Evolutionary conservation across 2,113 vertebrate genomes (phyloP), one percentile per base, ranked within the genome.

Genomic region (Tachuris rubrigastra): DNA sequence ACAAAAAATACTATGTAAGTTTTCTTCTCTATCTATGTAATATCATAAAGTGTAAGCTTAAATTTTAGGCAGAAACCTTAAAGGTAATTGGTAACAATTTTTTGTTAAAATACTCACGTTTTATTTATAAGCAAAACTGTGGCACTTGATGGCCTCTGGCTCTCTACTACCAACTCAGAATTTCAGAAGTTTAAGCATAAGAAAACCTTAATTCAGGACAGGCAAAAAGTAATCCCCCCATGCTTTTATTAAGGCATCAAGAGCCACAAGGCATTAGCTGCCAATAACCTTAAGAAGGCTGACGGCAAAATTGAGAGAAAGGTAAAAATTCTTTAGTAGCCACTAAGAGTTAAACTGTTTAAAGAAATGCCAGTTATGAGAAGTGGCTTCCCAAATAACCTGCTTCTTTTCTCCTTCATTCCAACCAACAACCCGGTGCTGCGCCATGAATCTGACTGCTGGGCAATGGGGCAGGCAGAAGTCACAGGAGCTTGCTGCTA

Each of bases 341-440:
- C 69, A 69, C 9, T 53, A 58, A 37, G 39, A 42, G 33, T 80
- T 89, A 78, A 80, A 47, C 4, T 24, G 28, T 16, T 72, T 31
- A 15, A 68, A 42, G 14, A 42, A 7, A 56, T 30, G 8, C 20
- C 58, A 71, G 83, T 78, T 30, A 55, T 41, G 27, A 55, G 46
- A 85, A 85, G 37, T 0, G 4, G 58, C 10, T 6, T 46, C 46
- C 63, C 65, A 81, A 53, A 37, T 13, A 85, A 44, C 4, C 55
- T 12, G 3, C 31, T 16, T 24, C 37, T 56, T 42, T 71, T 41
- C 28, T 46, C 46, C 50, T 50, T 55, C 13, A 27, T 39, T 23
- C 12, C 0, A 0, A 24, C 0, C 2, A 59, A 23, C 12, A 33
- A 9, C 4, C 1, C 20, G 30, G 11, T 58, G n/a, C 28, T 22